phyloP scores from a whole-genome alignment of 2,888 invertebrate genomes.

The Cryptocheilus praepositus region DNA sequence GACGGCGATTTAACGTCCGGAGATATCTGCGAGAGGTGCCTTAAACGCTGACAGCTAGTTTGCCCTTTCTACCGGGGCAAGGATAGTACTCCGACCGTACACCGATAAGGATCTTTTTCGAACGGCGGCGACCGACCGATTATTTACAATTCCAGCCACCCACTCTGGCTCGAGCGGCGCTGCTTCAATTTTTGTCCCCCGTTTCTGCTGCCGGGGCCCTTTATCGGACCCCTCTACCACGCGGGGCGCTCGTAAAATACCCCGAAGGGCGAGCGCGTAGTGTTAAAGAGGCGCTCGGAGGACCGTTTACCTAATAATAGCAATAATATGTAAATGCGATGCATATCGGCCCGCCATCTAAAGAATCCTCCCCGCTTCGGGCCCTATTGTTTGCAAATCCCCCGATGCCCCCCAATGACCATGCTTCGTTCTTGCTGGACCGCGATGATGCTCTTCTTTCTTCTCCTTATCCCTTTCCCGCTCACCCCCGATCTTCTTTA shows the following conservation, averaged over 20 bases:
- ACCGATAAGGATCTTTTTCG: constrained; percentile 57
- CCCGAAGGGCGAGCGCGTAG: constrained; percentile 63
- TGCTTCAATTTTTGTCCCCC: constrained; percentile 59
- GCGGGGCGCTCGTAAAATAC: constrained; percentile 64
- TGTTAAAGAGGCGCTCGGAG: constrained; percentile 68
- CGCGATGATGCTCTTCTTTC: not conserved
- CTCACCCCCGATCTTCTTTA: not conserved
- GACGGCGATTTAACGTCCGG: not conserved
- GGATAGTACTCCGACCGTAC: constrained; percentile 27
- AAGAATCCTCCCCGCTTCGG: constrained; percentile 68
- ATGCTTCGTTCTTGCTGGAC: no score
- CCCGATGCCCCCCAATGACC: constrained; percentile 27
- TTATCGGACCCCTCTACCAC: constrained; percentile 51
- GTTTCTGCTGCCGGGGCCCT: constrained; percentile 4
- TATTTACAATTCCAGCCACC: constrained; percentile 66
- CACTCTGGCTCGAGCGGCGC: constrained; percentile 44
- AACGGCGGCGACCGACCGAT: constrained; percentile 42
- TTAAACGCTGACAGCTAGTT: constrained; percentile 26
- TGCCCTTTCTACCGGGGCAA: constrained; percentile 24
- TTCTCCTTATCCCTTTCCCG: constrained; percentile 20
- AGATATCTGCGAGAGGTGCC: constrained; percentile 3
- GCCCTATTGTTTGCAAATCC: constrained; percentile 73
- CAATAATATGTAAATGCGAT: constrained; percentile 74
- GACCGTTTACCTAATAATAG: constrained; percentile 74
- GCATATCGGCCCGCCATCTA: constrained; percentile 72